Percentiles rank a stretch among this genome's conserved stretches.
Conservation (phyloP, 1,140 invertebrate genomes). For the Luehdorfia chinensis region DNA sequence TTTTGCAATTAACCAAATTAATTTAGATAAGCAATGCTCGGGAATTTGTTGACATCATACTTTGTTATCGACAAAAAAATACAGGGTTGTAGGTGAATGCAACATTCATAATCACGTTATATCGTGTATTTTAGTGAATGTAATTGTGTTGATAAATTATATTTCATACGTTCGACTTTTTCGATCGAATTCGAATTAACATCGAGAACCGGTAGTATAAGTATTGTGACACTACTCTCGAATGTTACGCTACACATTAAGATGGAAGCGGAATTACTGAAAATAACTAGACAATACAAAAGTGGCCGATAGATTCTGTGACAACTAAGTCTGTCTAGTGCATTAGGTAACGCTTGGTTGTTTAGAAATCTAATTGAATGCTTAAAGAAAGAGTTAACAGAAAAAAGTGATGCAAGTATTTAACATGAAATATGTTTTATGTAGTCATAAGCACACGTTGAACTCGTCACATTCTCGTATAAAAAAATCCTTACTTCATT, state of each 20-base stretch:
- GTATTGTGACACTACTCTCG: constrained; percentile 11
- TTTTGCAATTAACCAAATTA: background rate
- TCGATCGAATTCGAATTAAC: background rate
- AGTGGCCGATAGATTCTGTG: constrained; percentile 6
- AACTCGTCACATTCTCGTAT: too few relatives aligned
- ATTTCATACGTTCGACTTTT: constrained; percentile 11
- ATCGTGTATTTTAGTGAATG: too few relatives aligned
- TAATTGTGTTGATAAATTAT: too few relatives aligned
- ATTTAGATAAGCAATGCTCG: background rate
- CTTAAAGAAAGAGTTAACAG: too few relatives aligned
- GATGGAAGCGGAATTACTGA: constrained; percentile 31
- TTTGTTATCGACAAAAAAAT: too few relatives aligned
- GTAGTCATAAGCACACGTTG: too few relatives aligned
- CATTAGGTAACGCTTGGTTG: too few relatives aligned
- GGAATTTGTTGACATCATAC: background rate
- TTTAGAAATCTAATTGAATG: too few relatives aligned
- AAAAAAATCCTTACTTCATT: too few relatives aligned
- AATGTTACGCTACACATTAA: constrained; percentile 24
- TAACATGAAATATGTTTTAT: too few relatives aligned
- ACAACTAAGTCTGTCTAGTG: constrained; percentile 5
- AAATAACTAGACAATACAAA: constrained; percentile 23
- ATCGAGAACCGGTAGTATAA: constrained; percentile 9
- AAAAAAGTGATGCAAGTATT: too few relatives aligned
- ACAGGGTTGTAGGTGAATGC: background rate
- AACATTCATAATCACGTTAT: too few relatives aligned